phyloP scores from a whole-genome alignment of 2,113 vertebrate species.

The Atrichornis clamosus region DNA sequence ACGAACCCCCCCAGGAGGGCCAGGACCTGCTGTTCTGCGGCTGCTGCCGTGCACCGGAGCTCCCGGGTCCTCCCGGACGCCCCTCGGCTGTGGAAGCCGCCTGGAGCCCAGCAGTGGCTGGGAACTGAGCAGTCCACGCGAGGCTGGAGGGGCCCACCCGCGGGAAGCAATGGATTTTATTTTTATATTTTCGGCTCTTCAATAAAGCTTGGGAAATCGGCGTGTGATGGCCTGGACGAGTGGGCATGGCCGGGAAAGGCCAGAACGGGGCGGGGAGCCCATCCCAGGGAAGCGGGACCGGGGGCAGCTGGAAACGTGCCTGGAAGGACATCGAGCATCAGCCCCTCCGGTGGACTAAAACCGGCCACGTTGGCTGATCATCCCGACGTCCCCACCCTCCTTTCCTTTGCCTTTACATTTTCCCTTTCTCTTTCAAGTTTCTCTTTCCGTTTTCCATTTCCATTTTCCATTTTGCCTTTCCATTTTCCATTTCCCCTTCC shows the following conservation, averaged over 20 bases:
- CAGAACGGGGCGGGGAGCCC: rapidly evolving
- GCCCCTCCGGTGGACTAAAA: background rate
- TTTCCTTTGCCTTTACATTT: background rate
- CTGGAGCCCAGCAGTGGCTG: background rate
- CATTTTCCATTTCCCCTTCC: background rate
- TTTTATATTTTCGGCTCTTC: background rate
- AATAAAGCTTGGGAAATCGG: background rate
- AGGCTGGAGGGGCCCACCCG: background rate
- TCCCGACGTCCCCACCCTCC: background rate
- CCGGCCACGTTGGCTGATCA: rapidly evolving
- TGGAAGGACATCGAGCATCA: background rate
- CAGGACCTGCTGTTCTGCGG: background rate
- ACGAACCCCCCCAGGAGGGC: background rate
- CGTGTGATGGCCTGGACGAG: background rate
- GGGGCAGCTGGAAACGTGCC: background rate
- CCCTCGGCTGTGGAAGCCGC: background rate
- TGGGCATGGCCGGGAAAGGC: background rate
- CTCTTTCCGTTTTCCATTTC: background rate
- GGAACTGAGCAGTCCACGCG: background rate
- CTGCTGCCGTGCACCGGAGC: background rate
- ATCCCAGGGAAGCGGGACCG: too few species aligned
- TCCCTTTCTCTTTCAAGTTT: background rate
- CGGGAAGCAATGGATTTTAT: background rate
- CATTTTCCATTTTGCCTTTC: background rate
- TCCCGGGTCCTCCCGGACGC: rapidly evolving